Evolutionary conservation across 2,888 invertebrate genomes (phyloP).

Genomic region (Axea sp.): DNA sequence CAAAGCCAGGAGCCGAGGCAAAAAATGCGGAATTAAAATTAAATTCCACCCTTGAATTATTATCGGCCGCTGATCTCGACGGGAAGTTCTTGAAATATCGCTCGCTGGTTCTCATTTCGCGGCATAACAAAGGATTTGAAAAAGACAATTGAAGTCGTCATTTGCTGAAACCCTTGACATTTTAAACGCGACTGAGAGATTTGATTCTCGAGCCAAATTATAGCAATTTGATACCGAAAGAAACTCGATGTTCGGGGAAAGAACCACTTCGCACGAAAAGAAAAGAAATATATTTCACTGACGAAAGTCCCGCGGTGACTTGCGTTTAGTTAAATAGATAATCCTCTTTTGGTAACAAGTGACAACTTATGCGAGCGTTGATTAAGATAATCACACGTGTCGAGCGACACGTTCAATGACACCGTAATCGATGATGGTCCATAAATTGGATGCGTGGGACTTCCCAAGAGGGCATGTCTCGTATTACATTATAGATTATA

Average conservation of each 20-base stretch:
- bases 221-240: slow-evolving; percentile 1
- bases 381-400: slow-evolving; percentile 58
- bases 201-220: not conserved
- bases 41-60: slow-evolving; percentile 73
- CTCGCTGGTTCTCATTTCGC: slow-evolving; percentile 32
- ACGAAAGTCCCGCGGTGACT: no score
- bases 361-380: slow-evolving; percentile 43
- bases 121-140: slow-evolving; percentile 43
- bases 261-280: no score
- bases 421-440: slow-evolving; percentile 55
- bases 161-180: slow-evolving; percentile 24
- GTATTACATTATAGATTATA: slow-evolving; percentile 39
- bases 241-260: no score
- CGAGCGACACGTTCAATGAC: slow-evolving; percentile 42
- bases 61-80: slow-evolving; percentile 65
- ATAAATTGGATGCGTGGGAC: slow-evolving; percentile 45
- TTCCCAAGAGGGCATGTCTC: slow-evolving; percentile 33
- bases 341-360: slow-evolving; percentile 18
- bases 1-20: slow-evolving; percentile 24
- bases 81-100: slow-evolving; percentile 56
- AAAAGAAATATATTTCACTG: no score
- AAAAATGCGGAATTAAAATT: slow-evolving; percentile 58
- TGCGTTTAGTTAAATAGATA: slow-evolving; percentile 22
- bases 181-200: slow-evolving; percentile 6
- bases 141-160: slow-evolving; percentile 47